phyloP scores from a whole-genome alignment of 2,888 invertebrate genomes.

The Thyatira batis region DNA sequence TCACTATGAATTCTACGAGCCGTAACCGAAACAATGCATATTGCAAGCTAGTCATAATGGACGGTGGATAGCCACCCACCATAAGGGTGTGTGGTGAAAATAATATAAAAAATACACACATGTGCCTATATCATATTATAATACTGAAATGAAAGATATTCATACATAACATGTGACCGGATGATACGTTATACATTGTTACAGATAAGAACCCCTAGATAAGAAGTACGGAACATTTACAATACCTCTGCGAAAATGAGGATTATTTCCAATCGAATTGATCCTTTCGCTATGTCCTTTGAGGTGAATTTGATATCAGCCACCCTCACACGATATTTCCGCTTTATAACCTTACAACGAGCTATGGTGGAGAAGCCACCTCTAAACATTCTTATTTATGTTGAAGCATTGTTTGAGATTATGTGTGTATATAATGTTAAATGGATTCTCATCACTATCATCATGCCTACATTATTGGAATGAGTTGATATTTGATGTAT shows the following conservation, averaged over 20 bases:
- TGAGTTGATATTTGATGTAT: no score
- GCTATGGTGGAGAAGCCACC: not conserved
- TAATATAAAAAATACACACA: no score
- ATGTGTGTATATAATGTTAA: no score
- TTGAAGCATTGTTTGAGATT: not conserved
- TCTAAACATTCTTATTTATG: not conserved
- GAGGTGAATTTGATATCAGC: constrained; percentile 38
- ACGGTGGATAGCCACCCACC: no score
- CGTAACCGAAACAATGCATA: no score
- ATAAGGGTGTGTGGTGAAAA: no score
- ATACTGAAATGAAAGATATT: not conserved
- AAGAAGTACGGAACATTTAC: constrained; percentile 4
- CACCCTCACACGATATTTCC: constrained; percentile 34
- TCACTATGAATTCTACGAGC: no score
- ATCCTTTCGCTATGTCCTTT: constrained; percentile 41
- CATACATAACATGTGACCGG: not conserved
- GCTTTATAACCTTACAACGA: constrained; percentile 30
- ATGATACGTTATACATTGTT: not conserved
- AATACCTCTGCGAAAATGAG: constrained; percentile 40
- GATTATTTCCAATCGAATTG: constrained; percentile 57
- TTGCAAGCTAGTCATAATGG: no score
- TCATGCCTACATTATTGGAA: no score
- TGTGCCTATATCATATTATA: not conserved
- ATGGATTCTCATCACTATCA: no score
- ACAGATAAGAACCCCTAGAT: not conserved